These are phyloP conservation scores for Megaceryle maxima DNA, from an alignment of 2,113 vertebrate species.

Conservation along the genomic window DNA sequence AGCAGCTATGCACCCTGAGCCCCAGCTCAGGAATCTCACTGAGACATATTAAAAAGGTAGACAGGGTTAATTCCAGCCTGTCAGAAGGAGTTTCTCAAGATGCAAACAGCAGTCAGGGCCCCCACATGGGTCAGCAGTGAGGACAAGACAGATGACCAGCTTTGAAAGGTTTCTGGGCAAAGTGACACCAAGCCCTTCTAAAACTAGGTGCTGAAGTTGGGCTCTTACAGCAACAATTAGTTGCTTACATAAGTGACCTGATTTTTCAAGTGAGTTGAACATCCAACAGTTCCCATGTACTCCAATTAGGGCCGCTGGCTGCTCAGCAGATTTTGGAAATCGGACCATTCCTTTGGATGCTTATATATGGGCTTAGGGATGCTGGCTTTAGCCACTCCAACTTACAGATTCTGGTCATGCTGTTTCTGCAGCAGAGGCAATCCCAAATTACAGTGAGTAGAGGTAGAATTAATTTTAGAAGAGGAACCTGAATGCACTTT, in stretches of 20 bases:
- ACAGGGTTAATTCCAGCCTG: rapidly evolving
- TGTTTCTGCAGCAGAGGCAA: not conserved
- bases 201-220: slow-evolving; percentile 1
- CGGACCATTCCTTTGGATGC: slow-evolving; percentile 22
- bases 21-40: rapidly evolving
- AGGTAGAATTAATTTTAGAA: not conserved
- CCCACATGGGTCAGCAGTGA: not conserved
- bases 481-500: not conserved
- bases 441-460: not conserved
- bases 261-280: slow-evolving; percentile 24
- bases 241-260: slow-evolving; percentile 54
- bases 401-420: not conserved
- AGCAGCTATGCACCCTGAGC: not conserved
- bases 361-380: not conserved
- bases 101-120: not conserved
- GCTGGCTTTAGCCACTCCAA: not conserved
- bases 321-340: slow-evolving; percentile 39
- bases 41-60: rapidly evolving
- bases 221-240: not conserved
- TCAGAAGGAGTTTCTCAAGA: rapidly evolving
- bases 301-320: slow-evolving; percentile 27
- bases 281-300: slow-evolving; percentile 30
- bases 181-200: not conserved
- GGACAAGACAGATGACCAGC: not conserved
- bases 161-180: not conserved